Conservation (phyloP, 2,113 vertebrate genomes). For the Scortum barcoo region DNA sequence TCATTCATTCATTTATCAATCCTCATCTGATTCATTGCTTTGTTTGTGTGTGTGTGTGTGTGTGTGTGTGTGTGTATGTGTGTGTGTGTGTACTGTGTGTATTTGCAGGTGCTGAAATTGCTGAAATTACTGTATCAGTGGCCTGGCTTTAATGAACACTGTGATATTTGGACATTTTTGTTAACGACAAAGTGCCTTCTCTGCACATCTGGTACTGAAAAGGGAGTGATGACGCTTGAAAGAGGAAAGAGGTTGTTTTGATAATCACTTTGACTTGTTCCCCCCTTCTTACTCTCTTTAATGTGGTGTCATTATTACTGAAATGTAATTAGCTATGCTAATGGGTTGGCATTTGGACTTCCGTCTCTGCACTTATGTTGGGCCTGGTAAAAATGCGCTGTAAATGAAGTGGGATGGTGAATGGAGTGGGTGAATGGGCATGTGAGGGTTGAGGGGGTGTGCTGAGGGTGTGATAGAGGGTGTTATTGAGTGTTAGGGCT, state of each 20-base stretch:
- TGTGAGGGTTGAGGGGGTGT: conserved; percentile 66
- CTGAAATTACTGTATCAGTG: conserved; percentile 69
- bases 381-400: conserved; percentile 71
- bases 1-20: too few relatives aligned
- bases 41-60: neutral
- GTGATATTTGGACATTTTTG: conserved; percentile 73
- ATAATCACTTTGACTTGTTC: conserved; percentile 86
- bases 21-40: conserved; percentile 14
- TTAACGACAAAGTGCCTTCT: conserved; percentile 59
- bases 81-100: conserved; percentile 17
- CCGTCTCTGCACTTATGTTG: conserved; percentile 72
- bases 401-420: conserved; percentile 71
- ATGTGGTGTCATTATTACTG: conserved; percentile 81
- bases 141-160: conserved; percentile 68
- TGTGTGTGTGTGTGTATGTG: neutral
- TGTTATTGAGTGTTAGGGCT: conserved; percentile 67
- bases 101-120: conserved; percentile 77
- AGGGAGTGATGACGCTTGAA: conserved; percentile 69
- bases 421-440: conserved; percentile 69
- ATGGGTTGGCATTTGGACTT: conserved; percentile 82
- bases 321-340: conserved; percentile 86
- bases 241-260: conserved; percentile 75
- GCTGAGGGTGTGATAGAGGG: conserved; percentile 67
- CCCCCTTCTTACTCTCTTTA: conserved; percentile 76
- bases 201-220: conserved; percentile 80